Conservation (phyloP, 2,888 invertebrate genomes). For the Philaethria dido region DNA sequence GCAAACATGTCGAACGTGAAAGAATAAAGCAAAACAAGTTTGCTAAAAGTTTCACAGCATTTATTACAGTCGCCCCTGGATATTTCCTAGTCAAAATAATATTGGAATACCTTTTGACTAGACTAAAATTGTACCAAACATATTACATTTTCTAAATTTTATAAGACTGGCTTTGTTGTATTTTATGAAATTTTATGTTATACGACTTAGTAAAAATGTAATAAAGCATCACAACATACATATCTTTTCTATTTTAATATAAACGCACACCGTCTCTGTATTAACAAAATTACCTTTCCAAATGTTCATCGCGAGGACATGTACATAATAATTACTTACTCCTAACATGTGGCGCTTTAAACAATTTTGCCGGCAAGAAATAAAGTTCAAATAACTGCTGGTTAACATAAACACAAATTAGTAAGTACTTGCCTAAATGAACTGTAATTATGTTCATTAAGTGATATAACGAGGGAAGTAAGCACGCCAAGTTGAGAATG, state of each 20-base stretch:
- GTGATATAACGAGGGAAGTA: conserved; percentile 50
- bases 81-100: conserved; percentile 37
- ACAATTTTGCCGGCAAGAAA: conserved; percentile 22
- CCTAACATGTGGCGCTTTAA: conserved; percentile 2
- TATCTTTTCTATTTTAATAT: neutral
- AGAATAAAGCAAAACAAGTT: conserved; percentile 66
- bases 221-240: neutral
- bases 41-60: conserved; percentile 69
- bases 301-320: conserved; percentile 4
- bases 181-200: conserved; percentile 8
- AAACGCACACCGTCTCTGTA: neutral
- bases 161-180: conserved; percentile 8
- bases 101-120: conserved; percentile 28
- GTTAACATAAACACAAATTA: conserved; percentile 42
- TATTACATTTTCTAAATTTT: conserved; percentile 25
- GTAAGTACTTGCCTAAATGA: conserved; percentile 45
- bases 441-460: conserved; percentile 53
- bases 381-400: conserved; percentile 29
- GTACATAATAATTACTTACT: conserved; percentile 12
- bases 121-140: conserved; percentile 19
- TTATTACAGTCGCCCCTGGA: conserved; percentile 63
- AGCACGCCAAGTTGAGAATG: conserved; percentile 40
- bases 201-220: neutral
- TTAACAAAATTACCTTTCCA: conserved; percentile 7
- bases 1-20: conserved; percentile 64